These are phyloP conservation scores for Burhinus bistriatus DNA, from an alignment of 2,113 vertebrate species.

Conservation along the genomic window DNA sequence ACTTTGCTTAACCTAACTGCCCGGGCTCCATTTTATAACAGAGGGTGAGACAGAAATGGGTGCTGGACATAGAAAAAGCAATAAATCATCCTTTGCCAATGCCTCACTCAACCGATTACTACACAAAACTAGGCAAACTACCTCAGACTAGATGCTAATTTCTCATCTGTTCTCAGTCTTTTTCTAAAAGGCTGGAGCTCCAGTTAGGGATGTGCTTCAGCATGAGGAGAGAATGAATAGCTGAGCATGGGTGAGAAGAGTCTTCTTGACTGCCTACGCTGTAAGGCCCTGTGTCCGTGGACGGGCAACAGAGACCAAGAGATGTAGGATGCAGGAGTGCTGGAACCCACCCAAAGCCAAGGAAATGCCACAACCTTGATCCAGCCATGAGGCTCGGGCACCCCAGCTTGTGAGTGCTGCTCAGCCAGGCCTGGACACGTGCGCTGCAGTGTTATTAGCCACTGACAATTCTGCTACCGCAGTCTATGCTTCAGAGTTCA, in stretches of 20 bases:
- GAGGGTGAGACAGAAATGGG: background rate
- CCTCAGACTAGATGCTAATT: background rate
- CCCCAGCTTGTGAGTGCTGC: rapidly evolving
- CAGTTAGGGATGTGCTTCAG: background rate
- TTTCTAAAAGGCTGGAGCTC: background rate
- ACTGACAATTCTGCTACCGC: background rate
- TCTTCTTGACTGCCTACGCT: background rate
- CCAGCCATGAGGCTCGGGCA: background rate
- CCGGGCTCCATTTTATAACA: background rate
- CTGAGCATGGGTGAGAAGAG: background rate
- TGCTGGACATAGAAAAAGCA: background rate
- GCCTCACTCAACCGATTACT: background rate
- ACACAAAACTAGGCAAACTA: background rate
- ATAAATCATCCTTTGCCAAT: background rate
- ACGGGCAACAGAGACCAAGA: background rate
- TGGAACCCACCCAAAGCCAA: background rate
- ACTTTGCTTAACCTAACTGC: background rate
- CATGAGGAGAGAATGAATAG: background rate
- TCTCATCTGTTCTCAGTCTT: background rate
- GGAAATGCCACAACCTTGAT: background rate
- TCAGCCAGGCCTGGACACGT: rapidly evolving
- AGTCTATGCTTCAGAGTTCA: background rate
- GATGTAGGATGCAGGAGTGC: background rate
- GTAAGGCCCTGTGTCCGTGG: background rate
- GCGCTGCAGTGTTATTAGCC: background rate